Conservation (phyloP, 2,888 invertebrate species). For the Disparrhopalites patrizii region DNA sequence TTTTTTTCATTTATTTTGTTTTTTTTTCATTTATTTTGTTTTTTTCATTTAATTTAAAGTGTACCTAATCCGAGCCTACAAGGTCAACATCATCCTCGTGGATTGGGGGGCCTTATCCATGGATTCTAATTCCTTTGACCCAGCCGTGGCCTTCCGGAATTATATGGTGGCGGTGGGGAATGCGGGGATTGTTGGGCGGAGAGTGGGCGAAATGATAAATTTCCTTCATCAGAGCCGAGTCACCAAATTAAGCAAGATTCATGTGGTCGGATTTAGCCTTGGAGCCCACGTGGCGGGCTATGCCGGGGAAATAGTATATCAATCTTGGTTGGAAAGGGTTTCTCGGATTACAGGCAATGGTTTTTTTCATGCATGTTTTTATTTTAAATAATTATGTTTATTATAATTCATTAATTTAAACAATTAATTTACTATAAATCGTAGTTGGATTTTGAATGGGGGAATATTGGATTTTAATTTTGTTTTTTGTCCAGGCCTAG, state of each 20-base stretch:
- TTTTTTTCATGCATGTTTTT: neutral
- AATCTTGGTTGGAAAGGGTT: neutral
- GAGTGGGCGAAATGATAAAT: slow-evolving; percentile 16
- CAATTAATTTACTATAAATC: neutral
- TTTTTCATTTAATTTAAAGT: neutral
- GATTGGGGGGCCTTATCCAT: slow-evolving; percentile 14
- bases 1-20: neutral
- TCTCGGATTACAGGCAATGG: slow-evolving; percentile 9
- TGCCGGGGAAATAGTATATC: slow-evolving; percentile 13
- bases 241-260: slow-evolving; percentile 5
- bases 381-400: neutral
- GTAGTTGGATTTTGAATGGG: neutral
- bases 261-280: slow-evolving; percentile 16
- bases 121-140: neutral
- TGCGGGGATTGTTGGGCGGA: slow-evolving; percentile 6
- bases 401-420: neutral
- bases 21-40: neutral
- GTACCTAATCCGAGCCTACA: slow-evolving; percentile 1
- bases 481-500: neutral
- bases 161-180: slow-evolving; percentile 15
- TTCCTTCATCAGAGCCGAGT: neutral
- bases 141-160: neutral
- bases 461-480: neutral
- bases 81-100: slow-evolving; percentile 6
- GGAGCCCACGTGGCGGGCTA: slow-evolving; percentile 22